Evolutionary conservation across 2,888 invertebrate genomes (phyloP).

Genomic region (Myopa testacea): DNA sequence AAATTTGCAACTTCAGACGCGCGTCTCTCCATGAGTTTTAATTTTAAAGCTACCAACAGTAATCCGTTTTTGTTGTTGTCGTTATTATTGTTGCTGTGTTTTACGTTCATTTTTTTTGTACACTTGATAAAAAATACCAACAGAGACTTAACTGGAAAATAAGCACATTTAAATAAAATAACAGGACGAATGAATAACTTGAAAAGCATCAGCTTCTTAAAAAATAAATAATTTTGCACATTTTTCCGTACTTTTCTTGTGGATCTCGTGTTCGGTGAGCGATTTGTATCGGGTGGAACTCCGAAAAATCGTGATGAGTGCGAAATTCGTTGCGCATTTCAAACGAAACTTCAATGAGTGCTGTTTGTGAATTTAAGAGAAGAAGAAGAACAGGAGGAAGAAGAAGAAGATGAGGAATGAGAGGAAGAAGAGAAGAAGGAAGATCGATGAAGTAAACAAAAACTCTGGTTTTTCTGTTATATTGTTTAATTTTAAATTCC

Average conservation of each 20-base stretch:
- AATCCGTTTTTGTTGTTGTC: background rate
- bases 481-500: background rate
- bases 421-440: background rate
- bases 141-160: background rate
- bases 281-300: too few species aligned
- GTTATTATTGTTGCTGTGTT: background rate
- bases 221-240: background rate
- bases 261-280: too few species aligned
- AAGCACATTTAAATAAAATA: background rate
- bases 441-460: background rate
- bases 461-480: background rate
- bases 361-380: too few species aligned
- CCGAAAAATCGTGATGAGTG: background rate
- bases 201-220: background rate
- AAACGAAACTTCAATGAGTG: background rate
- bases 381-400: too few species aligned
- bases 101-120: too few species aligned
- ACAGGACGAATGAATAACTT: background rate
- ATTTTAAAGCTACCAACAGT: background rate
- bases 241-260: background rate
- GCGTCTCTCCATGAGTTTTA: background rate
- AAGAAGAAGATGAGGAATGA: too few species aligned
- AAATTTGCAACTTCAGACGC: background rate
- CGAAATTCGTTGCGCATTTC: background rate
- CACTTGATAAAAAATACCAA: background rate